Evolutionary conservation across 2,888 invertebrate genomes (phyloP).

Genomic region (Synanthedon tipuliformis): DNA sequence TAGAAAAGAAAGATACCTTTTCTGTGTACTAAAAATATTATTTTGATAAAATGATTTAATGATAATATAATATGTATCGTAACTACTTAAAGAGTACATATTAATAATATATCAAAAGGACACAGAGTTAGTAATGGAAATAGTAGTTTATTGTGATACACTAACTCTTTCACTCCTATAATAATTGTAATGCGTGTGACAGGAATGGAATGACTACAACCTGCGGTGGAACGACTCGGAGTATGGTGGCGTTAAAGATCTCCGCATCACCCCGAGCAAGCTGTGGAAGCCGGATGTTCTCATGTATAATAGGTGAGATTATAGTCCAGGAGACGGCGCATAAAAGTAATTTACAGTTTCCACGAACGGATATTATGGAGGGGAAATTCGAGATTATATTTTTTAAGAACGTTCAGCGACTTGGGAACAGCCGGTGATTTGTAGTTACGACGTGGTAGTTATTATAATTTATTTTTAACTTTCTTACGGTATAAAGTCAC

Average conservation of each 20-base stretch:
- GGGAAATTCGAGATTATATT: neutral
- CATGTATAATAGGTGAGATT: slow-evolving; percentile 96
- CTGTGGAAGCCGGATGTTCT: slow-evolving; percentile 99
- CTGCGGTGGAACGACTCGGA: slow-evolving; percentile 96
- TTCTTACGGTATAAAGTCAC: too few relatives aligned
- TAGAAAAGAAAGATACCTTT: too few relatives aligned
- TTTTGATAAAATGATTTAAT: too few relatives aligned
- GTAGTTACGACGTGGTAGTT: too few relatives aligned
- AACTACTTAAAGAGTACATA: too few relatives aligned
- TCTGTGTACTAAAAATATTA: too few relatives aligned
- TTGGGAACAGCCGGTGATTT: too few relatives aligned
- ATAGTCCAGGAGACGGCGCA: neutral
- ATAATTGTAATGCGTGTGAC: slow-evolving; percentile 30
- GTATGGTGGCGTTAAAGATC: slow-evolving; percentile 92
- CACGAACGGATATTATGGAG: neutral
- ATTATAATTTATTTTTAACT: too few relatives aligned
- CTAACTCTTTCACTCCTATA: slow-evolving; percentile 21
- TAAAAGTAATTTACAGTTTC: neutral
- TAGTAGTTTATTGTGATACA: neutral
- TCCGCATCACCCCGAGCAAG: slow-evolving; percentile 93
- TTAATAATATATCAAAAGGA: neutral
- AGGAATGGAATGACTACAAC: slow-evolving; percentile 99
- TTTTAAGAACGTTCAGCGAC: neutral
- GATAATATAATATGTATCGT: too few relatives aligned
- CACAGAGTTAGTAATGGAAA: neutral